A percentile compares a stretch with the other conserved stretches of the same genome.
phyloP scores from a whole-genome alignment of 2,797 vertebrate species.

The Psittacula echo region DNA sequence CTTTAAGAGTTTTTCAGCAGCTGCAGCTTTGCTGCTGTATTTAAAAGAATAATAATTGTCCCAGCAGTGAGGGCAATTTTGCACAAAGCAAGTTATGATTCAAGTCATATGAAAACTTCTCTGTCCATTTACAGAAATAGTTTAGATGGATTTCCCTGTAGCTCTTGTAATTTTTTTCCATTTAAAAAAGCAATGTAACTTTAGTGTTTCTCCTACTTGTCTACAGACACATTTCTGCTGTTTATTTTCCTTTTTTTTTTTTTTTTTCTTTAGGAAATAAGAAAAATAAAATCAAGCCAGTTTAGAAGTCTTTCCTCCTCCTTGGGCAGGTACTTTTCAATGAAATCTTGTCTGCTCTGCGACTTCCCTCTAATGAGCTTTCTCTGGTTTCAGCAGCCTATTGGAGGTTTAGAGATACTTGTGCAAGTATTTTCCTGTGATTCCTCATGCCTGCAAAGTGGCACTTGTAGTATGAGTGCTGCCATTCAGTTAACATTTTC shows the following conservation, averaged over 20 bases:
- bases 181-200: not conserved
- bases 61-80: not conserved
- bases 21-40: not conserved
- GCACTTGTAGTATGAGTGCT: not conserved
- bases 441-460: not conserved
- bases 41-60: not conserved
- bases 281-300: not conserved
- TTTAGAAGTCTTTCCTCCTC: not conserved
- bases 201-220: not conserved
- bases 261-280: not conserved
- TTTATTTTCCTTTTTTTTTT: not conserved
- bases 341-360: not conserved
- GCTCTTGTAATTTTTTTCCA: not conserved
- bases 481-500: not conserved
- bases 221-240: not conserved
- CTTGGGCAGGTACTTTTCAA: not conserved
- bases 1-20: not conserved
- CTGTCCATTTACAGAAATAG: not conserved
- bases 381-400: not conserved
- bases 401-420: not conserved
- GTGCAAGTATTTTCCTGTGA: not conserved
- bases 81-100: not conserved
- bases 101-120: not conserved
- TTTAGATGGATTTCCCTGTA: not conserved
- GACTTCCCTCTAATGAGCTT: not conserved